Evolutionary conservation across 92 coral and sea anemone genomes (phyloP).

Genomic region (Porites lobata): DNA sequence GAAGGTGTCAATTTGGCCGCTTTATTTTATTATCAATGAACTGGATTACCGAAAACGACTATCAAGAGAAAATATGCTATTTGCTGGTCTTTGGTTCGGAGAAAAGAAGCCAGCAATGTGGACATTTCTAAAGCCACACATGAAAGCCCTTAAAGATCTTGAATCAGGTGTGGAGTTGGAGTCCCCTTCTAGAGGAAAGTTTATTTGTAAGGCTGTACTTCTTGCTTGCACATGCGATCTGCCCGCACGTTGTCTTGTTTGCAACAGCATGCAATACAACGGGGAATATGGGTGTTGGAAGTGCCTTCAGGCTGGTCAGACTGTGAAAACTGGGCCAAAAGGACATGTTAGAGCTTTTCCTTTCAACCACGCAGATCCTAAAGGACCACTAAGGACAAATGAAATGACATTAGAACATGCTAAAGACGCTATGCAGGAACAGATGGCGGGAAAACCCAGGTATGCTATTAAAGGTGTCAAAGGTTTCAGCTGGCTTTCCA

Average conservation of each 20-base stretch:
- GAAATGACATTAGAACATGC: slow-evolving; percentile 51
- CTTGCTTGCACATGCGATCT: slow-evolving; percentile 64
- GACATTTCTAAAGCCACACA: slow-evolving; percentile 68
- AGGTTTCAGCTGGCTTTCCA: slow-evolving; percentile 67
- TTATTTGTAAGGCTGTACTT: slow-evolving; percentile 55
- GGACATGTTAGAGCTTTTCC: slow-evolving; percentile 39
- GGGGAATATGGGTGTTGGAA: slow-evolving; percentile 79
- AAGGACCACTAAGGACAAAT: slow-evolving; percentile 69
- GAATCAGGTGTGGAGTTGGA: slow-evolving; percentile 68
- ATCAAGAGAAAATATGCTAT: slow-evolving; percentile 74
- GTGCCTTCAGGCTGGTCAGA: slow-evolving; percentile 74
- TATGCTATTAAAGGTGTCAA: slow-evolving; percentile 62
- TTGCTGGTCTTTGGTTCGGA: slow-evolving; percentile 85
- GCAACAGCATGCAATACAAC: slow-evolving; percentile 80
- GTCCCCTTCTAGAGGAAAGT: slow-evolving; percentile 61
- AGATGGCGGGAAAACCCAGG: slow-evolving; percentile 22
- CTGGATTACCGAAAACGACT: slow-evolving; percentile 63
- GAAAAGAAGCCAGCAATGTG: slow-evolving; percentile 76
- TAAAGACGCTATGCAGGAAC: slow-evolving; percentile 31
- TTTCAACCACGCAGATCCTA: slow-evolving; percentile 64
- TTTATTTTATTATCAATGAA: slow-evolving; percentile 70
- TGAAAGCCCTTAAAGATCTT: slow-evolving; percentile 43
- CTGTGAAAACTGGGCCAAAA: slow-evolving; percentile 54
- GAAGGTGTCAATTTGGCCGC: slow-evolving; percentile 81
- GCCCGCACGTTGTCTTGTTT: slow-evolving; percentile 77